Evolutionary conservation across 2,888 invertebrate genomes (phyloP).

Genomic region (Piscicola geometra): DNA sequence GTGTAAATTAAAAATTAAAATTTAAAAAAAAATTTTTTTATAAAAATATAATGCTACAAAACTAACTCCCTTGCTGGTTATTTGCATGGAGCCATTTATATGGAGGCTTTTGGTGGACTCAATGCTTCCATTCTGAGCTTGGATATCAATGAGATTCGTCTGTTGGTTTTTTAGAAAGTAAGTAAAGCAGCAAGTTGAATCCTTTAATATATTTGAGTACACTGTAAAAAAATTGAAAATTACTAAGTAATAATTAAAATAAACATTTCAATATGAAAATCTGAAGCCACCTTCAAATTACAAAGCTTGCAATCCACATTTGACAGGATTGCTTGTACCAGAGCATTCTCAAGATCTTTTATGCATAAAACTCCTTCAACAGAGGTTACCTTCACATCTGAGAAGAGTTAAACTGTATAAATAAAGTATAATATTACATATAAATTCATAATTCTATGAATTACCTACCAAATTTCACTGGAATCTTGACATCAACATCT

Average conservation of each 20-base stretch:
- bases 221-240: not conserved
- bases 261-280: not conserved
- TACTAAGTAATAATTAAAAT: not conserved
- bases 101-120: not conserved
- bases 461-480: not conserved
- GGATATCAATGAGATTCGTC: not conserved
- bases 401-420: not conserved
- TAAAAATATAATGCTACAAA: not conserved
- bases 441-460: not conserved
- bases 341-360: not conserved
- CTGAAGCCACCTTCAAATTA: not conserved
- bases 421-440: not conserved
- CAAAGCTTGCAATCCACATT: not conserved
- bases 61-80: not conserved
- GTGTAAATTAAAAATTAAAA: too few species aligned
- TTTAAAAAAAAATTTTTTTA: too few species aligned
- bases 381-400: conserved; percentile 1
- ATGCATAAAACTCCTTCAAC: not conserved
- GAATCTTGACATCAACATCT: not conserved
- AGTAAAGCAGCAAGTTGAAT: too few species aligned
- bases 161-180: too few species aligned
- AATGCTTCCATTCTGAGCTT: not conserved
- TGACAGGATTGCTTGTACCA: not conserved
- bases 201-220: too few species aligned
- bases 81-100: not conserved